Percentiles rank a stretch among this genome's conserved stretches.
Conservation (phyloP, 1,140 invertebrate genomes). For the Aplysia californica region DNA sequence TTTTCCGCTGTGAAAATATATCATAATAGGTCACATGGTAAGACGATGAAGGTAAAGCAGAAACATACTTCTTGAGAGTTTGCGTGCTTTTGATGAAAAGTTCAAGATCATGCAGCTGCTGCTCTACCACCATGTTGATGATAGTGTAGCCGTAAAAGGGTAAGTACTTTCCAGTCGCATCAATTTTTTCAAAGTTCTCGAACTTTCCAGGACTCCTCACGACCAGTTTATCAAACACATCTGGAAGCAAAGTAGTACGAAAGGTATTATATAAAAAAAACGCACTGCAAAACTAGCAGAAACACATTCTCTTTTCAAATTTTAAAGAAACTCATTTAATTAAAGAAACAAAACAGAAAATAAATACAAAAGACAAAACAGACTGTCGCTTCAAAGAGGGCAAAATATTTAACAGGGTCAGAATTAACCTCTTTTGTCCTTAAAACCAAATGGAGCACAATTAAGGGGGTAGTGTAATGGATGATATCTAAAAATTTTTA, state of each 20-base stretch:
- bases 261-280: background rate
- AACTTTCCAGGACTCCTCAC: background rate
- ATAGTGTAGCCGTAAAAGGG: background rate
- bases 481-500: no score
- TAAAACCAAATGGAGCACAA: no score
- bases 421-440: no score
- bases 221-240: background rate
- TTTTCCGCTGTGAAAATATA: background rate
- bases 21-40: slow-evolving; percentile 1
- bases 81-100: background rate
- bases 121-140: background rate
- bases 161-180: background rate
- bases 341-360: background rate
- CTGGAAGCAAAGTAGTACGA: background rate
- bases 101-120: background rate
- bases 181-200: background rate
- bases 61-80: background rate
- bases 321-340: no score
- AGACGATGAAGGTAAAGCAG: background rate
- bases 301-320: no score
- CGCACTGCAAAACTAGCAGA: no score
- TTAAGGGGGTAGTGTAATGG: no score
- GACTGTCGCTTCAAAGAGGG: no score
- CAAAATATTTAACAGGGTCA: no score
- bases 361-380: background rate